Conservation (phyloP, 1,140 invertebrate genomes). For the Drosophila cardini region DNA sequence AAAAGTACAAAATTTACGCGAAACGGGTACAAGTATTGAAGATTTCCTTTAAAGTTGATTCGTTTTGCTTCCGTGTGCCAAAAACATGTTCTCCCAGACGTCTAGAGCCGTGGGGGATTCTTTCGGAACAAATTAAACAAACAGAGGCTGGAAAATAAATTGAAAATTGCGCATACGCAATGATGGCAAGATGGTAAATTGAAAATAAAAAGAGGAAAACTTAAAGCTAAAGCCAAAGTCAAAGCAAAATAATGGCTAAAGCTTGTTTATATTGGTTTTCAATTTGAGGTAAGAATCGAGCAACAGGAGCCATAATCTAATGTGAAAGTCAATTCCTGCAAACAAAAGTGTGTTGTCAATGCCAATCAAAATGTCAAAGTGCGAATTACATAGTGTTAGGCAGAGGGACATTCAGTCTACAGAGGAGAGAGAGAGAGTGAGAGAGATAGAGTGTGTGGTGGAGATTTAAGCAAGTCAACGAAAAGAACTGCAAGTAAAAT, state of each 20-base stretch:
- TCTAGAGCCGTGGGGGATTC: conserved; percentile 53
- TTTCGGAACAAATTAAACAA: conserved; percentile 32
- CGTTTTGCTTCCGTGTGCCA: conserved; percentile 9
- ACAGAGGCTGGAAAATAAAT: conserved; percentile 42
- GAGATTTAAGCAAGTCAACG: conserved; percentile 26
- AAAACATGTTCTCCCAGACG: conserved; percentile 50
- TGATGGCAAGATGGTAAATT: conserved; percentile 8
- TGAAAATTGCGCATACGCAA: conserved; percentile 63
- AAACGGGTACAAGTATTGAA: background rate
- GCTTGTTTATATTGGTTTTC: conserved; percentile 68
- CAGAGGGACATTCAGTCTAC: conserved; percentile 6
- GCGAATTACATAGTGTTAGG: conserved; percentile 52
- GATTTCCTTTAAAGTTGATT: background rate
- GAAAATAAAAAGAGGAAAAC: conserved; percentile 13
- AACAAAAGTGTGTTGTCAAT: conserved; percentile 73
- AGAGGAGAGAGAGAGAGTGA: conserved; percentile 14
- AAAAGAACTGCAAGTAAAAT: conserved; percentile 50
- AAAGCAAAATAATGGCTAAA: conserved; percentile 38
- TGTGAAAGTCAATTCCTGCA: conserved; percentile 45
- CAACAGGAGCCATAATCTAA: conserved; percentile 33
- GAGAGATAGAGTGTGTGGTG: background rate
- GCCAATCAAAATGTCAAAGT: conserved; percentile 81
- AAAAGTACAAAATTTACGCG: too few species aligned
- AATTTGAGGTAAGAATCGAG: conserved; percentile 40
- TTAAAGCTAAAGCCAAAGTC: conserved; percentile 44